Base-by-base conservation (phyloP, 2,888 invertebrate species). In the Enchytraeus crypticus region DNA sequence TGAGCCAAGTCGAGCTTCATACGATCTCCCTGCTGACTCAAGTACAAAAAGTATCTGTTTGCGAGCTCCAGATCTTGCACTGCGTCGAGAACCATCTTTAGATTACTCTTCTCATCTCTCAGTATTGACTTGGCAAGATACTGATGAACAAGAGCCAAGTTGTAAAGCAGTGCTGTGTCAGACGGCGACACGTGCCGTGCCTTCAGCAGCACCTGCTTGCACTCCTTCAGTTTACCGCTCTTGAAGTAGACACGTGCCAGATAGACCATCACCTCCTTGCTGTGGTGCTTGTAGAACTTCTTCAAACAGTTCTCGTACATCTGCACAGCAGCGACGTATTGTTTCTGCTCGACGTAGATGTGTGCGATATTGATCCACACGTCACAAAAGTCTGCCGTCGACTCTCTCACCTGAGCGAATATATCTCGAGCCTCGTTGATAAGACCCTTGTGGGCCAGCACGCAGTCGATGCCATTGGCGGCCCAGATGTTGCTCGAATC, bases 341-440 rank as follows among this genome's bases (percentile, higher is more conserved):
- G 96, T 73, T 89, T 90, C 81, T 97, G 96, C 73, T 98, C 97
- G 2, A 97, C 96, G 76, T 98, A 97, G 61, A 99, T 89, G 75
- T 99, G 97, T 0, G 98, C 98, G 70, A 99, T 98, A 77, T 99
- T 99, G 70, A 99, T 83, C 98, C 98, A 99, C 0, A 99, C 98
- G 76, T 99, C 98, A 69, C 90, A 89, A 79, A 98, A 97, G 74
- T 99, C 97, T 0, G 97, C 97, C 0, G 97, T 98, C 1, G 97
- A 95, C 81, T 99, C 98, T 49, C 98, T 86, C 18, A 97, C 97
- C 66, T 80, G 79, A 0, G 97, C 96, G 82, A 99, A 99, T 70
- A 98, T 92, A 77, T 99, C 98, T 72, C 97, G 84, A 0, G 96
- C 95, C 81, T 99, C 97, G 76, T 91, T 92, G 43, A 96, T 86